Evolutionary conservation across 2,113 vertebrate species (phyloP).

Genomic region (Genyomyrus donnyi): DNA sequence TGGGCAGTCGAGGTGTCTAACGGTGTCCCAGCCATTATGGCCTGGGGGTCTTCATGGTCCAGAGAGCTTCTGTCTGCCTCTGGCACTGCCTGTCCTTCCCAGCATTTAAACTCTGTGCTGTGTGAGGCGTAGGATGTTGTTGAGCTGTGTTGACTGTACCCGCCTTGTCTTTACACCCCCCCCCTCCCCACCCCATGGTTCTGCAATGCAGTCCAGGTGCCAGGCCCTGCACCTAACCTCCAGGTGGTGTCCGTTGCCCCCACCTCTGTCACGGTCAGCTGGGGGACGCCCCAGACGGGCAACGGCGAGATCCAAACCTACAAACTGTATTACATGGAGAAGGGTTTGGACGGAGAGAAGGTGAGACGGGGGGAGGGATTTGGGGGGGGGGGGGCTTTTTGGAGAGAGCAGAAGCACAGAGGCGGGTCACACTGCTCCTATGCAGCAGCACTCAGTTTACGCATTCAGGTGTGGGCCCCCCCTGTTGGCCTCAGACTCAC

Average conservation of each 20-base stretch:
- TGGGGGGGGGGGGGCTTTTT: not conserved
- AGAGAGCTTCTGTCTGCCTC: not conserved
- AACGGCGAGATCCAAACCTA: constrained; percentile 92
- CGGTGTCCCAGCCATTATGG: not conserved
- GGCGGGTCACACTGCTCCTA: not conserved
- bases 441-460: not conserved
- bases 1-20: not conserved
- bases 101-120: not conserved
- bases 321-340: constrained; percentile 90
- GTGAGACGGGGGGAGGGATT: constrained; percentile 44
- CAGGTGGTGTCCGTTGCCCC: constrained; percentile 67
- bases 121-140: not conserved
- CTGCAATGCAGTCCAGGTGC: constrained; percentile 76
- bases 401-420: not conserved
- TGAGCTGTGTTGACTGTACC: not conserved
- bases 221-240: constrained; percentile 87
- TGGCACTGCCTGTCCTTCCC: not conserved
- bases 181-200: too few relatives aligned
- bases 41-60: not conserved
- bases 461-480: too few relatives aligned
- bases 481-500: too few relatives aligned
- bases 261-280: constrained; percentile 71
- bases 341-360: constrained; percentile 76
- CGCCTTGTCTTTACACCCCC: not conserved
- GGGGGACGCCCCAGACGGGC: constrained; percentile 82